These are phyloP conservation scores for Carlito syrichta DNA, from an alignment of 2,113 vertebrate genomes.

Conservation along the genomic window DNA sequence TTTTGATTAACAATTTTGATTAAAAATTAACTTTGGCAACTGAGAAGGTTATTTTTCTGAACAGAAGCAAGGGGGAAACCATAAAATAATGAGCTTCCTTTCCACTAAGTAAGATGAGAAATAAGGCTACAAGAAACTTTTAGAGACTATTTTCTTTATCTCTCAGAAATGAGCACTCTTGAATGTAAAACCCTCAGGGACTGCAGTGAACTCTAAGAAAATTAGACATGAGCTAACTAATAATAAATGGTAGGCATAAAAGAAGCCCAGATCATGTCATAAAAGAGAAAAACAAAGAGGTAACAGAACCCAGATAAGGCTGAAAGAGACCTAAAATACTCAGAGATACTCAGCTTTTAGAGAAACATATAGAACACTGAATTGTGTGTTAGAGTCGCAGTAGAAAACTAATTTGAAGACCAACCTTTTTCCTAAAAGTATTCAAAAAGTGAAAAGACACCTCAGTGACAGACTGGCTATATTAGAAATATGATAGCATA, in stretches of 20 bases:
- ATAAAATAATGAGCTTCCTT: neutral
- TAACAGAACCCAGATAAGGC: neutral
- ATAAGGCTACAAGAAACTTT: slow-evolving; percentile 1
- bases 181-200: neutral
- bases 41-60: slow-evolving; percentile 8
- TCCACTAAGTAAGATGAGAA: slow-evolving; percentile 35
- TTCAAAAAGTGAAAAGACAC: slow-evolving; percentile 10
- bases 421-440: neutral
- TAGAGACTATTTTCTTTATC: slow-evolving; percentile 5
- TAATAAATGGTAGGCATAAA: neutral
- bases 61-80: neutral
- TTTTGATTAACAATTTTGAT: neutral
- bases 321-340: slow-evolving; percentile 1
- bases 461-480: neutral
- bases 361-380: neutral
- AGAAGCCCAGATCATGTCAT: neutral
- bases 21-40: neutral
- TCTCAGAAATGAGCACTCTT: neutral
- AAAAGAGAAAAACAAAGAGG: neutral
- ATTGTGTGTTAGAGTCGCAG: neutral
- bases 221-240: neutral
- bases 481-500: slow-evolving; percentile 2
- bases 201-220: neutral
- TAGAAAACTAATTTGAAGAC: slow-evolving; percentile 26
- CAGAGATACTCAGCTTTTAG: neutral